Conservation (phyloP, 2,888 invertebrate genomes). For the Platycheirus albimanus region DNA sequence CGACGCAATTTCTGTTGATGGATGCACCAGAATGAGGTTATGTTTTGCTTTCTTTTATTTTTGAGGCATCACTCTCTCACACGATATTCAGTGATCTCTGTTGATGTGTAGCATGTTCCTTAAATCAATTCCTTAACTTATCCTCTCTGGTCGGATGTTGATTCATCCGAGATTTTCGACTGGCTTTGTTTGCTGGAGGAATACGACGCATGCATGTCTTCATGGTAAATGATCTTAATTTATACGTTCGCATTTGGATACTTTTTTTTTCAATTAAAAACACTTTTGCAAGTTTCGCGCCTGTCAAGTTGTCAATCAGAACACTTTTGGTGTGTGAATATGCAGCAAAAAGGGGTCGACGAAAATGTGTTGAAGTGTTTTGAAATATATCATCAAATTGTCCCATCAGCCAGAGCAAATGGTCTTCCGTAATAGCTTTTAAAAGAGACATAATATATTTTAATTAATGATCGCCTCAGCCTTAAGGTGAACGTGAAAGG, state of each 20-base stretch:
- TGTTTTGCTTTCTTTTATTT: too few relatives aligned
- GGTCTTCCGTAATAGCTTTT: too few relatives aligned
- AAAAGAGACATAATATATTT: too few relatives aligned
- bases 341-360: too few relatives aligned
- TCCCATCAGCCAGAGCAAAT: too few relatives aligned
- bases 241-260: conserved; percentile 46
- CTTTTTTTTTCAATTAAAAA: conserved; percentile 24
- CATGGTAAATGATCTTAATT: conserved; percentile 54
- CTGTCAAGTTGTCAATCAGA: conserved; percentile 68
- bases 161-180: conserved; percentile 30
- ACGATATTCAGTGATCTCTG: conserved; percentile 48
- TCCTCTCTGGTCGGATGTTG: not conserved
- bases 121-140: conserved; percentile 4
- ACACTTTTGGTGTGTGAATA: too few relatives aligned
- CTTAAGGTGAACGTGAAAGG: too few relatives aligned
- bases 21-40: too few relatives aligned
- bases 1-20: conserved; percentile 18
- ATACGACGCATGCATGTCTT: conserved; percentile 47
- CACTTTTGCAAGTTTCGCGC: conserved; percentile 50
- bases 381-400: too few relatives aligned
- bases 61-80: too few relatives aligned
- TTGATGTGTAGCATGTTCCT: conserved; percentile 35
- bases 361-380: too few relatives aligned
- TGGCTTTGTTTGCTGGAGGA: conserved; percentile 1
- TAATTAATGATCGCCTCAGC: too few relatives aligned